phyloP scores from a whole-genome alignment of 2,888 invertebrate genomes.

The Drosophila yooni region DNA sequence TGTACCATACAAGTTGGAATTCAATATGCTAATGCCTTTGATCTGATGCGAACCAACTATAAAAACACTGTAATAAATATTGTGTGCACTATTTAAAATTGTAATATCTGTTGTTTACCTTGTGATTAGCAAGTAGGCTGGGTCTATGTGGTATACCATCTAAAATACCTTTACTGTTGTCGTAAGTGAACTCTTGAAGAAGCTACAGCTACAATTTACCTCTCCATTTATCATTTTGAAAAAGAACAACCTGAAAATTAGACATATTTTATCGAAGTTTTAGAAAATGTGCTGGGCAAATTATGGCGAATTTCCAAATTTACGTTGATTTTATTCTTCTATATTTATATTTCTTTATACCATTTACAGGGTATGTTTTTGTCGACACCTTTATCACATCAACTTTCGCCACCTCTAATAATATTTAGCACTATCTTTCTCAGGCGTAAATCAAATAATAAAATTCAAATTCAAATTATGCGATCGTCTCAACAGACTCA shows the following conservation, averaged over 20 bases:
- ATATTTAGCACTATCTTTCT: conserved; percentile 18
- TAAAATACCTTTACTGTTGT: neutral
- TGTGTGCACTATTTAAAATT: neutral
- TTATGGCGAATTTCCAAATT: neutral
- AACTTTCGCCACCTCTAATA: conserved; percentile 6
- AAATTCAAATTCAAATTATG: conserved; percentile 60
- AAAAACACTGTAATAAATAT: neutral
- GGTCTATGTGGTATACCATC: neutral
- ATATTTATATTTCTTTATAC: neutral
- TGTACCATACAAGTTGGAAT: conserved; percentile 13
- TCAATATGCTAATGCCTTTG: conserved; percentile 19
- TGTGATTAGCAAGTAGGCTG: conserved; percentile 13
- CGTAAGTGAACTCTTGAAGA: neutral
- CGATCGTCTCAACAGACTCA: conserved; percentile 21
- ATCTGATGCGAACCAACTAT: conserved; percentile 14
- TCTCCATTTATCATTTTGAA: neutral
- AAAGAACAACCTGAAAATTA: neutral
- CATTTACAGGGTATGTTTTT: conserved; percentile 15
- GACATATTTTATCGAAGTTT: neutral
- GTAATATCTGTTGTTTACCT: neutral
- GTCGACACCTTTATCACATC: rapidly evolving
- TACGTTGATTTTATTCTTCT: neutral
- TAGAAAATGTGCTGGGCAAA: neutral
- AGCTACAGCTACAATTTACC: neutral
- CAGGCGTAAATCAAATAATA: conserved; percentile 66